Conservation (phyloP, 1,140 invertebrate species). For the Conus betulinus region DNA sequence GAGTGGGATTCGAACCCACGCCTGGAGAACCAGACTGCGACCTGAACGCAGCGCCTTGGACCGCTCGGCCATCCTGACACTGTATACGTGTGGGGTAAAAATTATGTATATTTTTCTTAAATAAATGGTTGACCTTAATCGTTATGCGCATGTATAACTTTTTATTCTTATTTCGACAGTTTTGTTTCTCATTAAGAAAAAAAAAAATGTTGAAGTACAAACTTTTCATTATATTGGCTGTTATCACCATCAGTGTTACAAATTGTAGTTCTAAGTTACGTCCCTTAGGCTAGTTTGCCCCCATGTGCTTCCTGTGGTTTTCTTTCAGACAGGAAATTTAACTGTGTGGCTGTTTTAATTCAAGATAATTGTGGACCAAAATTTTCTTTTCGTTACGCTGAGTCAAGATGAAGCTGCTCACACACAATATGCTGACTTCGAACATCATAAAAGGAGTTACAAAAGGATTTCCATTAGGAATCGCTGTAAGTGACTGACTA, state of each 20-base stretch:
- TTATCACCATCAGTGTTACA: neutral
- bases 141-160: neutral
- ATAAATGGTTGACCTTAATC: neutral
- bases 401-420: slow-evolving; percentile 92
- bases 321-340: neutral
- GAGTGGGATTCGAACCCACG: slow-evolving; percentile 74
- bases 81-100: neutral
- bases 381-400: neutral
- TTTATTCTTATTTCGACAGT: neutral
- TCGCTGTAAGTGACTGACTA: slow-evolving; percentile 81
- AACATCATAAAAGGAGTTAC: slow-evolving; percentile 94
- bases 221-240: neutral
- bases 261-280: neutral
- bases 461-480: slow-evolving; percentile 91
- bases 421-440: slow-evolving; percentile 97
- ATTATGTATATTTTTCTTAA: neutral
- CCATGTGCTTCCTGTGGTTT: neutral
- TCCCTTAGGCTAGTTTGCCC: neutral
- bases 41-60: slow-evolving; percentile 74
- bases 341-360: neutral
- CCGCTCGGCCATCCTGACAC: slow-evolving; percentile 72
- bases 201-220: neutral
- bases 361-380: neutral
- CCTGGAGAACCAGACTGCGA: slow-evolving; percentile 72
- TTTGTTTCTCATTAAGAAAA: neutral